A percentile compares a stretch with the other conserved stretches of the same genome.
phyloP scores from a whole-genome alignment of 2,888 invertebrate species.

The Mythimna impura region DNA sequence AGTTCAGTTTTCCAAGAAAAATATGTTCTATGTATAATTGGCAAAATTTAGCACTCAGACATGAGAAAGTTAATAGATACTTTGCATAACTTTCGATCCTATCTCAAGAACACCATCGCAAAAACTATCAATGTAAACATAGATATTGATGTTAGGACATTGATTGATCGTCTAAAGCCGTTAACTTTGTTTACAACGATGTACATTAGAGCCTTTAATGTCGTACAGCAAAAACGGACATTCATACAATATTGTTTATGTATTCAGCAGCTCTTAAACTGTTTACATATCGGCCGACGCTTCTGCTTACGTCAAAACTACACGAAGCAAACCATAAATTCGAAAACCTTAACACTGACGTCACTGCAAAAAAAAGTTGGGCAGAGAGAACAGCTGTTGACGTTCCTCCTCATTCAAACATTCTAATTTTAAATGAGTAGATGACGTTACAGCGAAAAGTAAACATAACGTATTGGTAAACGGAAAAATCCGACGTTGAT shows the following conservation, averaged over 20 bases:
- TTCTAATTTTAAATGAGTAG: conserved; percentile 60
- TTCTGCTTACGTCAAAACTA: conserved; percentile 49
- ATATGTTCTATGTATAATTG: not conserved
- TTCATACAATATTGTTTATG: conserved; percentile 35
- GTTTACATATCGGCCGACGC: conserved; percentile 41
- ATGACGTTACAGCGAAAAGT: conserved; percentile 53
- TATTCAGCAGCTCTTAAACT: conserved; percentile 31
- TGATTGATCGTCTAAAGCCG: conserved; percentile 45
- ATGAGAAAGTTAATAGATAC: conserved; percentile 17
- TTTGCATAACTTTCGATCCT: conserved; percentile 25
- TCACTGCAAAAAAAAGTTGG: conserved; percentile 46
- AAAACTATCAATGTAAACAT: conserved; percentile 45
- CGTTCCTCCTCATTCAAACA: conserved; percentile 56
- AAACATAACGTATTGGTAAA: conserved; percentile 59
- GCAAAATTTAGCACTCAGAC: not conserved
- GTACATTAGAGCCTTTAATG: conserved; percentile 25
- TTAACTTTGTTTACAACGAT: conserved; percentile 40
- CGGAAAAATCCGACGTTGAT: conserved; percentile 57
- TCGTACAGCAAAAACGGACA: conserved; percentile 29
- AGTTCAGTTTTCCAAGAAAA: not conserved
- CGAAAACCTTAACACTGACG: conserved; percentile 46
- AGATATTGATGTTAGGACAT: conserved; percentile 25
- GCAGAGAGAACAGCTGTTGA: conserved; percentile 53
- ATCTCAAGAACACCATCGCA: conserved; percentile 16
- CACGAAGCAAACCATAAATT: conserved; percentile 36